A percentile compares a stretch with the other conserved stretches of the same genome.
Evolutionary conservation across 1,140 invertebrate species (phyloP).

Genomic region (Calephelis virginiensis): DNA sequence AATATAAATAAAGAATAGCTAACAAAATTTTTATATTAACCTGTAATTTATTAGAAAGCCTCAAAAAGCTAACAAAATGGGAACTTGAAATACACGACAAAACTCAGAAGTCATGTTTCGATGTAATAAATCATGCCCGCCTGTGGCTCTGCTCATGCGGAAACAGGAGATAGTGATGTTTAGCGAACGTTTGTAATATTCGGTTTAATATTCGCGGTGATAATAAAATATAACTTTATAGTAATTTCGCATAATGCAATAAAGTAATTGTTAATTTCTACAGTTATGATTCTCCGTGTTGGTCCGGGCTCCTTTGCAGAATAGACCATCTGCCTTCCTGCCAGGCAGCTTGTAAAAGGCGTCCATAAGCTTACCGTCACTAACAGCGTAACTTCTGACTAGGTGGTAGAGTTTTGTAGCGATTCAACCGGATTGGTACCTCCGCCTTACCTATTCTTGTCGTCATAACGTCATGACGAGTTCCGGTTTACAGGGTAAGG

Average conservation of each 20-base stretch:
- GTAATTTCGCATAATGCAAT: background rate
- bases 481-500: no score
- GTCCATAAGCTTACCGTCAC: no score
- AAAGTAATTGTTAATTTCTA: background rate
- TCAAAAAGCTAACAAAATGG: constrained; percentile 9
- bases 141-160: constrained; percentile 7
- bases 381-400: no score
- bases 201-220: background rate
- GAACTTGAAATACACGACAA: constrained; percentile 8
- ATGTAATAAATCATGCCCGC: constrained; percentile 13
- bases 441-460: no score
- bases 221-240: background rate
- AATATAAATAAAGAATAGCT: no score
- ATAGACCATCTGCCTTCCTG: no score
- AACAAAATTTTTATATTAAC: background rate
- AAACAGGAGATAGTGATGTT: constrained; percentile 12
- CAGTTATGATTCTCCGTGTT: no score
- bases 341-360: no score
- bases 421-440: no score
- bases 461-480: no score
- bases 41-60: constrained; percentile 11
- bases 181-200: constrained; percentile 1
- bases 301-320: no score
- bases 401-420: no score
- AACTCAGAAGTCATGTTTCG: constrained; percentile 15